A percentile compares a stretch with the other conserved stretches of the same genome.
Conservation (phyloP, 2,797 vertebrate species). For the Karalla daura region DNA sequence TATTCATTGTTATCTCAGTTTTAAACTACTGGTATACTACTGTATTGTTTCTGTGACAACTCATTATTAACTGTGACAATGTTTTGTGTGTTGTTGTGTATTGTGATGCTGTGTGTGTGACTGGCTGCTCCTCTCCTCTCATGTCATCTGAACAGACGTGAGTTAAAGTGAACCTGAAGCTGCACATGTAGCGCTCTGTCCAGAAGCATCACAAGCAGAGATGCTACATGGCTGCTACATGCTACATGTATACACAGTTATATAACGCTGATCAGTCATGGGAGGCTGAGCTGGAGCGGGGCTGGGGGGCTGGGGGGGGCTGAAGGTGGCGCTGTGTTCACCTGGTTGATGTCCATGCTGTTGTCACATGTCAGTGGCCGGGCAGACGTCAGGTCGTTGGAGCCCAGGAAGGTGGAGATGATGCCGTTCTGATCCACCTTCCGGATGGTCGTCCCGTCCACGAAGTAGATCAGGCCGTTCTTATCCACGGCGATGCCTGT, state of each 20-base stretch:
- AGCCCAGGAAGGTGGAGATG: slow-evolving; percentile 96
- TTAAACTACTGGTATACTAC: too few species aligned
- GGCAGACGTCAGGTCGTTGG: slow-evolving; percentile 96
- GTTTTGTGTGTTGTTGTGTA: too few species aligned
- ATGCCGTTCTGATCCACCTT: slow-evolving; percentile 97
- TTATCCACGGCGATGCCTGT: slow-evolving; percentile 95
- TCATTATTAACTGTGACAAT: too few species aligned
- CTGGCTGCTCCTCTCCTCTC: too few species aligned
- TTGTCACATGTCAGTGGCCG: slow-evolving; percentile 95
- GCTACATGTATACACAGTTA: slow-evolving; percentile 36
- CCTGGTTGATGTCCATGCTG: slow-evolving; percentile 98
- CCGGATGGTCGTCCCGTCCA: slow-evolving; percentile 97
- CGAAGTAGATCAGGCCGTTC: slow-evolving; percentile 97
- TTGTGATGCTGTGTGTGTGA: too few species aligned
- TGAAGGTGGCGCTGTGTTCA: slow-evolving; percentile 76
- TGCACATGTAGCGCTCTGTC: slow-evolving; percentile 22
- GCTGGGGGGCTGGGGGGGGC: slow-evolving; percentile 28
- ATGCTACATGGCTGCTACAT: too few species aligned
- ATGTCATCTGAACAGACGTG: slow-evolving; percentile 7
- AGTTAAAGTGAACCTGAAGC: slow-evolving; percentile 10
- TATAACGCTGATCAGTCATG: slow-evolving; percentile 47
- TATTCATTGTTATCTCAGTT: too few species aligned
- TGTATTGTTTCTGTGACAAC: too few species aligned
- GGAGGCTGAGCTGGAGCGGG: slow-evolving; percentile 13
- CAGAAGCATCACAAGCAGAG: too few species aligned